Conservation (phyloP, 2,113 vertebrate genomes). For the Globicephala melas region DNA sequence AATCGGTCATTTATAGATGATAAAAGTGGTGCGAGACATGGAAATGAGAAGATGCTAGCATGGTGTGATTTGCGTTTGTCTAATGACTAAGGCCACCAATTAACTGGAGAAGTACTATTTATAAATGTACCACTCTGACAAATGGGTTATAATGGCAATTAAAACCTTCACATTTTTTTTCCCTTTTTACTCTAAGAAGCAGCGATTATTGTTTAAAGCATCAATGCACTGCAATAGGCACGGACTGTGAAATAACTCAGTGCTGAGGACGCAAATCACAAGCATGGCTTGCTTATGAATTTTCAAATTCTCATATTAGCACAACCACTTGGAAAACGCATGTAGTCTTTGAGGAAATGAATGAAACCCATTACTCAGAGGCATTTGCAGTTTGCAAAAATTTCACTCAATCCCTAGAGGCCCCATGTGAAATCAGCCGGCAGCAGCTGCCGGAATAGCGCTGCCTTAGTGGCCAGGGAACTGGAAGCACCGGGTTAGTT, state of each 20-base stretch:
- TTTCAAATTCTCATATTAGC: constrained; percentile 45
- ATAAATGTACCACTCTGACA: constrained; percentile 71
- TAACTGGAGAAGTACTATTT: constrained; percentile 73
- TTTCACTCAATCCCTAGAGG: background rate
- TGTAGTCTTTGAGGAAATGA: constrained; percentile 55
- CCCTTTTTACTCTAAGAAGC: constrained; percentile 9
- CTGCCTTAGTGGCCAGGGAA: background rate
- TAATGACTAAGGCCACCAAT: constrained; percentile 63
- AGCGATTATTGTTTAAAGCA: constrained; percentile 45
- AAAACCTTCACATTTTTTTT: constrained; percentile 51
- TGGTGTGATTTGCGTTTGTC: constrained; percentile 65
- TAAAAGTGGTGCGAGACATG: constrained; percentile 65
- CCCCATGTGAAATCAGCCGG: background rate
- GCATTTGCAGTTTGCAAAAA: background rate
- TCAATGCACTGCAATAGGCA: constrained; percentile 40
- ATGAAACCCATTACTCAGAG: constrained; percentile 62
- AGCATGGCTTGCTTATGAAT: constrained; percentile 46
- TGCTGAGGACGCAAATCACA: constrained; percentile 53
- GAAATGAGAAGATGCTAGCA: constrained; percentile 64
- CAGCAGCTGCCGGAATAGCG: background rate
- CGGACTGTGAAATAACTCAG: constrained; percentile 60
- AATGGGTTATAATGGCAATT: constrained; percentile 72
- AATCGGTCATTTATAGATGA: constrained; percentile 46
- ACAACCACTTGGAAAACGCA: constrained; percentile 56
- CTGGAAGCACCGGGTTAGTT: background rate